These are phyloP conservation scores for Aphidius ervi DNA, from an alignment of 1,140 invertebrate species.

Conservation along the genomic window DNA sequence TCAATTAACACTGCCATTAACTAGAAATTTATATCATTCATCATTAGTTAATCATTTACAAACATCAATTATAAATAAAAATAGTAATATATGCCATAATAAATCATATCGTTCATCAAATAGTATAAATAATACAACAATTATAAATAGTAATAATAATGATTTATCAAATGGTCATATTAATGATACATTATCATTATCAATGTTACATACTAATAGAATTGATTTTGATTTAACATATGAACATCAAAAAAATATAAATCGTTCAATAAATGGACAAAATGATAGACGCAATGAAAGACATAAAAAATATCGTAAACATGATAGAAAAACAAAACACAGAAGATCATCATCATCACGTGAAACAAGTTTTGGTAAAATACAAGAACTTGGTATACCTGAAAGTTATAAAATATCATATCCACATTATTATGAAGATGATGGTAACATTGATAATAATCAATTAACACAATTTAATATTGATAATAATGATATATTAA, in stretches of 20 bases:
- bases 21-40: constrained; percentile 44
- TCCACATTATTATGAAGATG: constrained; percentile 49
- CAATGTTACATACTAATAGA: constrained; percentile 8
- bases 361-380: constrained; percentile 40
- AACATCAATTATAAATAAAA: constrained; percentile 42
- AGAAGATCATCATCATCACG: constrained; percentile 33
- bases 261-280: constrained; percentile 28
- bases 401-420: constrained; percentile 48
- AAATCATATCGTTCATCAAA: constrained; percentile 11
- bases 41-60: constrained; percentile 47
- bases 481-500: constrained; percentile 5
- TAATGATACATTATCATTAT: constrained; percentile 16
- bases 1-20: constrained; percentile 50
- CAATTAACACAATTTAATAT: constrained; percentile 1
- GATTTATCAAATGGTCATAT: constrained; percentile 7
- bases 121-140: not conserved
- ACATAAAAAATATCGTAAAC: constrained; percentile 41
- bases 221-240: constrained; percentile 18
- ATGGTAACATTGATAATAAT: constrained; percentile 39
- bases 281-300: constrained; percentile 37
- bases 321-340: constrained; percentile 32
- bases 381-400: constrained; percentile 43
- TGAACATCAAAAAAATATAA: constrained; percentile 27
- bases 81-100: constrained; percentile 28
- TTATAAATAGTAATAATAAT: constrained; percentile 8